Percentiles rank a stretch among this genome's conserved stretches.
These are phyloP conservation scores for Listronotus oregonensis DNA, from an alignment of 1,140 invertebrate species.

Conservation along the genomic window DNA sequence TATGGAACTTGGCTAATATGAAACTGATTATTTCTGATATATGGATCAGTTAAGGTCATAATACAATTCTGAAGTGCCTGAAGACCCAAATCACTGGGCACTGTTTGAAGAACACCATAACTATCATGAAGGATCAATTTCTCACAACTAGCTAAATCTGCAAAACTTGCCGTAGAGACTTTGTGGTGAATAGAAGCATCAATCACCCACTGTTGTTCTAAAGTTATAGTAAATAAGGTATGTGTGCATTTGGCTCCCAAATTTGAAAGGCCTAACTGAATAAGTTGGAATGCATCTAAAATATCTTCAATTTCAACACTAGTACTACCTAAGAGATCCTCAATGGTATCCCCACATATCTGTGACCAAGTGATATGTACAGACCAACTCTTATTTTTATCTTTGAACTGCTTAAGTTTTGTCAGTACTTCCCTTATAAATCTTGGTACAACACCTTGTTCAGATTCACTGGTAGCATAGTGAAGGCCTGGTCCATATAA, in stretches of 20 bases:
- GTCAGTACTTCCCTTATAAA: slow-evolving; percentile 75
- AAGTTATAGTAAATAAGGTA: slow-evolving; percentile 69
- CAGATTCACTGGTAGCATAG: slow-evolving; percentile 69
- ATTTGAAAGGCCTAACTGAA: slow-evolving; percentile 56
- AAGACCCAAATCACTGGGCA: slow-evolving; percentile 60
- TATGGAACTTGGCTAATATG: slow-evolving; percentile 57
- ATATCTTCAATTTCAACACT: slow-evolving; percentile 52
- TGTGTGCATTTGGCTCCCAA: slow-evolving; percentile 55
- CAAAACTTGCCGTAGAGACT: slow-evolving; percentile 71
- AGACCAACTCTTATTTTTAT: slow-evolving; percentile 61
- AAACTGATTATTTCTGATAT: slow-evolving; percentile 58
- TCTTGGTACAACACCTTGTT: slow-evolving; percentile 76
- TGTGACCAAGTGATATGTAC: slow-evolving; percentile 70
- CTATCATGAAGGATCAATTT: slow-evolving; percentile 57
- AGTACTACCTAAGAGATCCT: slow-evolving; percentile 51
- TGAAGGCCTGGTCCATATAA: slow-evolving; percentile 75
- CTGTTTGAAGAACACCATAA: slow-evolving; percentile 54
- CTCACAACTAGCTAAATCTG: slow-evolving; percentile 67
- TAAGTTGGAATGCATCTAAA: slow-evolving; percentile 54
- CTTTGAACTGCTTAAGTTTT: slow-evolving; percentile 63
- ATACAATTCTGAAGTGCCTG: slow-evolving; percentile 67
- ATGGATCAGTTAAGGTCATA: slow-evolving; percentile 62
- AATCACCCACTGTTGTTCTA: slow-evolving; percentile 70
- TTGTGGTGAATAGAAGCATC: slow-evolving; percentile 62
- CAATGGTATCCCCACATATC: slow-evolving; percentile 57